phyloP scores from a whole-genome alignment of 2,888 invertebrate species.

The Druceiella hillmani region DNA sequence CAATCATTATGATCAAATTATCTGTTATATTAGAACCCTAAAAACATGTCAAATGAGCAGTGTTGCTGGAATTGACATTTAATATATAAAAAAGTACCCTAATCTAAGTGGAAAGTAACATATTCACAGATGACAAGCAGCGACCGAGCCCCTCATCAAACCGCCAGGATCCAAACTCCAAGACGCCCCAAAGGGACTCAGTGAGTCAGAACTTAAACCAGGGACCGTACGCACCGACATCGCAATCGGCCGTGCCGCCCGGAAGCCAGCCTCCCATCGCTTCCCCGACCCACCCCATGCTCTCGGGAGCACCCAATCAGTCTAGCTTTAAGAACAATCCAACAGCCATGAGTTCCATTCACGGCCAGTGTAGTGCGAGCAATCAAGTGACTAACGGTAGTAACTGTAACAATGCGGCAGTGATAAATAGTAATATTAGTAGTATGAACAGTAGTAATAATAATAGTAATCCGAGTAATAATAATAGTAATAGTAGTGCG shows the following conservation, averaged over 20 bases:
- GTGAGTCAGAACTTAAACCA: constrained; percentile 31
- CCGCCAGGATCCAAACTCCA: constrained; percentile 43
- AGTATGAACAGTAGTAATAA: too few relatives aligned
- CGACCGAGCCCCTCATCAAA: constrained; percentile 48
- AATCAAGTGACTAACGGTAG: too few relatives aligned
- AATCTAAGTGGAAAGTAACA: too few relatives aligned
- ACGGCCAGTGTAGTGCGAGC: too few relatives aligned
- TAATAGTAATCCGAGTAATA: constrained; percentile 14
- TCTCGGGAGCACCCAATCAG: constrained; percentile 7
- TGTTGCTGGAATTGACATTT: too few relatives aligned
- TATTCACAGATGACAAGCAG: constrained; percentile 43
- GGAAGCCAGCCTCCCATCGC: constrained; percentile 31
- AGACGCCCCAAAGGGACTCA: constrained; percentile 42
- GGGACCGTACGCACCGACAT: constrained; percentile 43
- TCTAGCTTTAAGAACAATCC: constrained; percentile 10
- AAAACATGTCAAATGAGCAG: too few relatives aligned
- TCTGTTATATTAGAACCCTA: too few relatives aligned
- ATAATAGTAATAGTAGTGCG: constrained; percentile 24
- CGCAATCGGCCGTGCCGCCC: constrained; percentile 27
- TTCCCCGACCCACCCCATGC: constrained; percentile 12
- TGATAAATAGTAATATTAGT: too few relatives aligned
- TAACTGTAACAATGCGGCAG: too few relatives aligned
- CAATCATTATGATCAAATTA: too few relatives aligned
- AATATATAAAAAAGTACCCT: too few relatives aligned
- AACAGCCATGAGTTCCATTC: too few relatives aligned